These are phyloP conservation scores for Heloderma charlesbogerti DNA, from an alignment of 2,113 vertebrate species.

Conservation along the genomic window DNA sequence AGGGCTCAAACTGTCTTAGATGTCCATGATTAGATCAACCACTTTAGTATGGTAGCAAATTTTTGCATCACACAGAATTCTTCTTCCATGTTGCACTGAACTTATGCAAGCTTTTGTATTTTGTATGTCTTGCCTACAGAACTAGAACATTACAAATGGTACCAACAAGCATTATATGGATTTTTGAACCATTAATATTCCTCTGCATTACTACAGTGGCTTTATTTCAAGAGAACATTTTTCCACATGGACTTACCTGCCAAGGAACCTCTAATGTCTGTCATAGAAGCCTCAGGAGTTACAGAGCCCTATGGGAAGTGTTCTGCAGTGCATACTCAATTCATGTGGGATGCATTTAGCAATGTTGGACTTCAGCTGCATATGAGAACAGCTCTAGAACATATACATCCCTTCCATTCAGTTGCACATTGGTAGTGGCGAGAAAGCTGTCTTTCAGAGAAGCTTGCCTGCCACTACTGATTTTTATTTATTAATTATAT, in stretches of 20 bases:
- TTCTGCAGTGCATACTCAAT: neutral
- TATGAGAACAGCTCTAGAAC: neutral
- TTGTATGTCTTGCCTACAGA: neutral
- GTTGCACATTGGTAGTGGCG: neutral
- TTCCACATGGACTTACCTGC: neutral
- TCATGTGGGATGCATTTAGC: neutral
- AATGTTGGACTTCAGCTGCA: neutral
- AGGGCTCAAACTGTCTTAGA: neutral
- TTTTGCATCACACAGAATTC: neutral
- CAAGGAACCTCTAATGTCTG: neutral
- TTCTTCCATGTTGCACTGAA: neutral
- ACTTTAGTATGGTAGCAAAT: neutral
- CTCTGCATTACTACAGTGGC: neutral
- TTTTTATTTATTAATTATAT: neutral
- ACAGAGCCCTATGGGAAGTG: neutral
- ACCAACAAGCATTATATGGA: neutral
- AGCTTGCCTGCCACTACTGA: neutral
- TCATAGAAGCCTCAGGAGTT: neutral
- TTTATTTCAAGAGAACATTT: neutral
- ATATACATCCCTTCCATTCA: neutral
- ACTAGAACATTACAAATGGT: neutral
- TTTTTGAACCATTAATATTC: neutral
- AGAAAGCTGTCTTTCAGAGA: neutral
- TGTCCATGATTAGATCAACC: neutral
- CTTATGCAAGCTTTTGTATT: neutral